phyloP scores from a whole-genome alignment of 2,113 vertebrate genomes.

The Xenopus tropicalis region DNA sequence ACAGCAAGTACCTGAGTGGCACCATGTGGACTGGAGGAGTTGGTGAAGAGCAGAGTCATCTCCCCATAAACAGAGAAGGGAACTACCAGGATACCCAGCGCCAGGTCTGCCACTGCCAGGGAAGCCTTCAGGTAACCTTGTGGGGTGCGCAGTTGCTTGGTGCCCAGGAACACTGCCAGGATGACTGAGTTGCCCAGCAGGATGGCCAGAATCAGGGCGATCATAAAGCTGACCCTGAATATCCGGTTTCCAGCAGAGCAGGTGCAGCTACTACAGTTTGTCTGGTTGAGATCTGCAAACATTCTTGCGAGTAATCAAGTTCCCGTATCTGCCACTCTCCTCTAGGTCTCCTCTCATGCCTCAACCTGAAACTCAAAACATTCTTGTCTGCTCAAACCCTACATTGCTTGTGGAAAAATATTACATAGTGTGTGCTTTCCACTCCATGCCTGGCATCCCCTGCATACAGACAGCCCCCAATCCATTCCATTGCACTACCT shows the following conservation, averaged over 20 bases:
- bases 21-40: constrained; percentile 55
- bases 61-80: constrained; percentile 70
- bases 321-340: not conserved
- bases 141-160: constrained; percentile 65
- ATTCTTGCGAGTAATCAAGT: constrained; percentile 42
- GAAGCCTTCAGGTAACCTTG: constrained; percentile 76
- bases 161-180: constrained; percentile 65
- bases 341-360: not conserved
- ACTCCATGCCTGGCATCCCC: no score
- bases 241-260: constrained; percentile 62
- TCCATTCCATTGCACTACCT: no score
- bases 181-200: constrained; percentile 67
- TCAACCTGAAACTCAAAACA: no score
- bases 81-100: constrained; percentile 68
- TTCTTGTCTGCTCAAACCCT: no score
- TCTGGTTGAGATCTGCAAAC: constrained; percentile 49
- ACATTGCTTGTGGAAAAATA: no score
- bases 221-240: constrained; percentile 66
- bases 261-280: constrained; percentile 65
- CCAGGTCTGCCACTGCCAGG: constrained; percentile 67
- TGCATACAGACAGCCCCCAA: no score
- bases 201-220: constrained; percentile 61
- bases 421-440: no score
- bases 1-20: constrained; percentile 56
- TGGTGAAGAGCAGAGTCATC: constrained; percentile 56